Evolutionary conservation across 1,140 invertebrate genomes (phyloP).

Genomic region (Trichogramma pretiosum): DNA sequence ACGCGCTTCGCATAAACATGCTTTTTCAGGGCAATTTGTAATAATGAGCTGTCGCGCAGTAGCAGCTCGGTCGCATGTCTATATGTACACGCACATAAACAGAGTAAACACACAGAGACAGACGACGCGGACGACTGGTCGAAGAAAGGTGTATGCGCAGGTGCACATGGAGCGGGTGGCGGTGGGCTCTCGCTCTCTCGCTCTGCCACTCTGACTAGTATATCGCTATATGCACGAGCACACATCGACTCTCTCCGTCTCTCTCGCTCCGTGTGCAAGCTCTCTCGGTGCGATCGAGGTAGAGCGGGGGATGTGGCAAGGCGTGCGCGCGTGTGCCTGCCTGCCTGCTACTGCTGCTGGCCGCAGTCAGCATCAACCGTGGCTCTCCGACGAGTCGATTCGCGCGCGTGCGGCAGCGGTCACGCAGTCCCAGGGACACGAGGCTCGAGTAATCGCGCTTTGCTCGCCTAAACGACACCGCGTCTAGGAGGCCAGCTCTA

Average conservation of each 20-base stretch:
- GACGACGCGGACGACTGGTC: too few relatives aligned
- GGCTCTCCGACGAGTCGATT: neutral
- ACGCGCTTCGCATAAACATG: too few relatives aligned
- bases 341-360: neutral
- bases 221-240: constrained; percentile 39
- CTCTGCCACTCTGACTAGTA: constrained; percentile 24
- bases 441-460: neutral
- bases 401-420: neutral
- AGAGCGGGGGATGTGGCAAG: neutral
- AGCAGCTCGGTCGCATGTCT: neutral
- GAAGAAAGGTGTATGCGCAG: too few relatives aligned
- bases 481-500: too few relatives aligned
- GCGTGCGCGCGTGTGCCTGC: neutral
- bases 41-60: neutral
- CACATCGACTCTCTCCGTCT: constrained; percentile 17
- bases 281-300: neutral
- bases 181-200: neutral
- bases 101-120: too few relatives aligned
- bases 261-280: constrained; percentile 7
- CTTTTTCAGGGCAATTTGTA: too few relatives aligned
- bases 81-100: too few relatives aligned
- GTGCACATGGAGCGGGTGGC: neutral
- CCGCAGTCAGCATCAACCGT: neutral
- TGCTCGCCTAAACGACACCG: too few relatives aligned
- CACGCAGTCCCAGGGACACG: neutral